Evolutionary conservation across 2,888 invertebrate genomes (phyloP).

Genomic region (Onthophagus sagittarius): DNA sequence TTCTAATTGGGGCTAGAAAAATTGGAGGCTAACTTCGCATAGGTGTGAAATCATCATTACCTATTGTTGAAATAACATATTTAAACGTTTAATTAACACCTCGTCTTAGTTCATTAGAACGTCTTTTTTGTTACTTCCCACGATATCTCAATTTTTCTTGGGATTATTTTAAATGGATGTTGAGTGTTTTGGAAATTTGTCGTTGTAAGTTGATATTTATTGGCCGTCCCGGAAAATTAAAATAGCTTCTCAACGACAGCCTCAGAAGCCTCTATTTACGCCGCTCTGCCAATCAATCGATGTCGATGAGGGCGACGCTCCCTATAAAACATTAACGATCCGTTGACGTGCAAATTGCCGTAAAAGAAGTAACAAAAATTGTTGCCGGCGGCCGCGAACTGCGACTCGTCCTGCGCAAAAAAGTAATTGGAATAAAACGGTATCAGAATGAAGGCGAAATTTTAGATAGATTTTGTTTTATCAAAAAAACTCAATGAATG

Average conservation of each 20-base stretch:
- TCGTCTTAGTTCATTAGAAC: background rate
- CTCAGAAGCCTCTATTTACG: background rate
- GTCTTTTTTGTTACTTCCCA: background rate
- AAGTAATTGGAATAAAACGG: background rate
- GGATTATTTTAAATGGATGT: background rate
- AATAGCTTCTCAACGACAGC: background rate
- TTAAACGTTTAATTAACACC: background rate
- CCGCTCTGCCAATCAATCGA: constrained; percentile 1
- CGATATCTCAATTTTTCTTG: background rate
- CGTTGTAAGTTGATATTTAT: background rate
- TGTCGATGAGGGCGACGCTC: constrained; percentile 6
- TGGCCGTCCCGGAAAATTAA: background rate
- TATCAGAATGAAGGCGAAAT: background rate
- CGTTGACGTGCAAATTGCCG: background rate
- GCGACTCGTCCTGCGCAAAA: background rate
- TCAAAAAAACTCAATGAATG: too few species aligned
- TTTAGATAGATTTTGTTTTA: too few species aligned
- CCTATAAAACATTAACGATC: constrained; percentile 10
- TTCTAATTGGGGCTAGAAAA: too few species aligned
- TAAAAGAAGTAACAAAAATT: background rate
- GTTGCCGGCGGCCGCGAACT: background rate
- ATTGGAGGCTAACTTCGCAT: too few species aligned
- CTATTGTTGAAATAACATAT: background rate
- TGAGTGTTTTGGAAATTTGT: background rate
- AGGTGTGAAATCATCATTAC: background rate